phyloP scores from a whole-genome alignment of 2,888 invertebrate species.

The Aelia acuminata region DNA sequence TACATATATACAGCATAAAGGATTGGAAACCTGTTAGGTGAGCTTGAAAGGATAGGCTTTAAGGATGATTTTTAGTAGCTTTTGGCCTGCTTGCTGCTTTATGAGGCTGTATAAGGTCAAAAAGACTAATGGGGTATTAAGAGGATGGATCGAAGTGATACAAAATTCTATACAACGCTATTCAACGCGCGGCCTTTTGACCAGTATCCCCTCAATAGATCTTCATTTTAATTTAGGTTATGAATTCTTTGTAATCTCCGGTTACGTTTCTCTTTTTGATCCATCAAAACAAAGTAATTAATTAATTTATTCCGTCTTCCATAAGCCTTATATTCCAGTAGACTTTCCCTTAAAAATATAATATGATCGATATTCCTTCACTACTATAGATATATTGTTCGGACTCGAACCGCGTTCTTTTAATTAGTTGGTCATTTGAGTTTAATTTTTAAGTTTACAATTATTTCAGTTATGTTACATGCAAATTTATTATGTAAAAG shows the following conservation, averaged over 20 bases:
- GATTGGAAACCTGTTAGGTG: neutral
- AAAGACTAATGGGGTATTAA: constrained; percentile 33
- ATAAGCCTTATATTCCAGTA: neutral
- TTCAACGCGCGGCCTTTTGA: neutral
- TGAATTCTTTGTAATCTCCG: neutral
- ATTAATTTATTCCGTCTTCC: neutral
- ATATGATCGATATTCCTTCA: neutral
- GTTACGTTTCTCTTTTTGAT: neutral
- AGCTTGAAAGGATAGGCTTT: neutral
- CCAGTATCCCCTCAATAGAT: neutral
- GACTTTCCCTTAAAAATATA: neutral
- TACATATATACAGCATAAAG: no score
- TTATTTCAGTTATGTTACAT: no score
- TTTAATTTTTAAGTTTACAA: no score
- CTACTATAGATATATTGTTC: no score
- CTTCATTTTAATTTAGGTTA: constrained; percentile 31
- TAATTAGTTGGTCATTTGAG: no score
- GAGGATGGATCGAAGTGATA: constrained; percentile 7
- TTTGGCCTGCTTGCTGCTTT: neutral
- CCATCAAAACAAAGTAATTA: neutral
- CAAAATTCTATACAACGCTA: neutral
- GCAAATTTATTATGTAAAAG: no score
- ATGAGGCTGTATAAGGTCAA: neutral
- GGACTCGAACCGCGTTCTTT: no score
- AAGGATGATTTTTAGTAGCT: neutral